These are phyloP conservation scores for Apteryx owenii DNA, from an alignment of 2,113 vertebrate species.

Conservation along the genomic window DNA sequence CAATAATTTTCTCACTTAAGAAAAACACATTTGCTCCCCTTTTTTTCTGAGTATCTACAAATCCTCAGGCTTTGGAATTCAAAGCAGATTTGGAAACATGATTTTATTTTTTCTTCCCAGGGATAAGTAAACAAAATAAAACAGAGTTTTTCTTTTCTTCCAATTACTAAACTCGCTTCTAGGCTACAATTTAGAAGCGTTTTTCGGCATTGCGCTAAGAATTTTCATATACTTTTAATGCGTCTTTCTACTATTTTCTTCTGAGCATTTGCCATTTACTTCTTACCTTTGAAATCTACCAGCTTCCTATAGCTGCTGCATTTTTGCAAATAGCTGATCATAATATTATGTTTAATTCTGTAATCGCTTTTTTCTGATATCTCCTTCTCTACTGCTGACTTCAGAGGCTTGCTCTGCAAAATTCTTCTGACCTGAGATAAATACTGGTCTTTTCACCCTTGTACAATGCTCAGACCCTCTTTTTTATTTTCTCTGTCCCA, in stretches of 20 bases:
- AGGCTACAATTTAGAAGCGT: not conserved
- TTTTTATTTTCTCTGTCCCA: not conserved
- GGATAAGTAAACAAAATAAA: not conserved
- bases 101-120: not conserved
- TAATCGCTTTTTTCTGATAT: not conserved
- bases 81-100: not conserved
- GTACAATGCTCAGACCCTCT: not conserved
- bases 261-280: not conserved
- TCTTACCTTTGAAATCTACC: not conserved
- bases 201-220: not conserved
- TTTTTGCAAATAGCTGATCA: not conserved
- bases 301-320: fast-evolving
- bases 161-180: not conserved
- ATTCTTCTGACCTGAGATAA: not conserved
- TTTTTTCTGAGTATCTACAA: not conserved
- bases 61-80: not conserved
- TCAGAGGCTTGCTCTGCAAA: not conserved
- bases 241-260: not conserved
- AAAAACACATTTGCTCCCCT: not conserved
- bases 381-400: not conserved
- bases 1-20: not conserved
- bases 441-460: not conserved
- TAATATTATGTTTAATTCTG: not conserved
- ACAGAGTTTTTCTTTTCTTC: not conserved
- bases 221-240: not conserved